Conservation (phyloP, 2,888 invertebrate species). For the Dynastes maya region DNA sequence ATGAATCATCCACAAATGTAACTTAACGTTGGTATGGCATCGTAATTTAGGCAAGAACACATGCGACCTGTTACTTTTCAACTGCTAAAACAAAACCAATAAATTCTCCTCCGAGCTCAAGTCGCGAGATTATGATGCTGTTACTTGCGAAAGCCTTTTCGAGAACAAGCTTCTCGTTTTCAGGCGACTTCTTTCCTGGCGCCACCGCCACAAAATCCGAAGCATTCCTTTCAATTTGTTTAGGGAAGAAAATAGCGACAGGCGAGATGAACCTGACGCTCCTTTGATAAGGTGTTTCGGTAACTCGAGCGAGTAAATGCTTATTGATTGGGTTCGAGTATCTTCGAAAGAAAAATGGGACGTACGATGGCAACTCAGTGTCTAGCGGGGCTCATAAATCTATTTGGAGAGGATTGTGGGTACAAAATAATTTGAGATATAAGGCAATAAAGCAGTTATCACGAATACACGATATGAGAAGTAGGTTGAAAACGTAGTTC, state of each 20-base stretch:
- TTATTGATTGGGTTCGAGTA: conserved; percentile 5
- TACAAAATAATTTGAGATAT: too few relatives aligned
- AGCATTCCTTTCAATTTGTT: conserved; percentile 13
- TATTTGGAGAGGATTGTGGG: too few relatives aligned
- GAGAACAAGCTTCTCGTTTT: conserved; percentile 3
- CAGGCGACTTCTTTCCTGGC: neutral
- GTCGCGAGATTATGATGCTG: conserved; percentile 9
- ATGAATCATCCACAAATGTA: neutral
- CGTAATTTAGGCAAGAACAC: conserved; percentile 19
- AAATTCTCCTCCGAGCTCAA: conserved; percentile 2
- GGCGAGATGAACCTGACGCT: neutral
- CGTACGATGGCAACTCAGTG: too few relatives aligned
- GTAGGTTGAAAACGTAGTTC: too few relatives aligned
- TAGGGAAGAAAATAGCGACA: neutral
- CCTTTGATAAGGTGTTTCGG: conserved; percentile 2
- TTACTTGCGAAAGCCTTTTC: neutral
- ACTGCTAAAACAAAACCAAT: conserved; percentile 26
- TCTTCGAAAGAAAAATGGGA: neutral
- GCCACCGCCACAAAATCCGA: neutral
- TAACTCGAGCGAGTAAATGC: neutral
- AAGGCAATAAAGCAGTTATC: too few relatives aligned
- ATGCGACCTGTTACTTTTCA: conserved; percentile 27
- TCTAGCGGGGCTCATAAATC: too few relatives aligned
- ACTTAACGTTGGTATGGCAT: neutral
- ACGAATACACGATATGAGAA: too few relatives aligned